Conservation (phyloP, 2,797 vertebrate genomes). For the Carapus acus region DNA sequence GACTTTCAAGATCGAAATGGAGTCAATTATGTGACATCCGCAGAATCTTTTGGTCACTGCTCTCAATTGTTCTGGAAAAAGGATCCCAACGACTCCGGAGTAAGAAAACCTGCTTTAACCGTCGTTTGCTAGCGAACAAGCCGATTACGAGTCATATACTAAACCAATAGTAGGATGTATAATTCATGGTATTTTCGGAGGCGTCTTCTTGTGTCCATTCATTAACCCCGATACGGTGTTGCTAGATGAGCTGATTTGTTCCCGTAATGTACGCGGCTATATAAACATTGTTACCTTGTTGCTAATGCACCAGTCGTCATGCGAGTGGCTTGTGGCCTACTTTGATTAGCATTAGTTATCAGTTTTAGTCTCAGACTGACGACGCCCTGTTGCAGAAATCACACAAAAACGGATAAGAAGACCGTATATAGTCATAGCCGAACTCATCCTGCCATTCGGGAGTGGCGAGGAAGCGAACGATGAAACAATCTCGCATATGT, state of each 20-base stretch:
- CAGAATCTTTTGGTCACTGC: slow-evolving; percentile 71
- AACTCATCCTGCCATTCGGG: too few species aligned
- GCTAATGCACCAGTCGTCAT: slow-evolving; percentile 45
- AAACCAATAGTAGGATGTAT: background rate
- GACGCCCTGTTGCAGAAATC: too few species aligned
- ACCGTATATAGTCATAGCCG: too few species aligned
- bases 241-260: background rate
- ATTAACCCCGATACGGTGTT: background rate
- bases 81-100: slow-evolving; percentile 71
- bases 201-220: background rate
- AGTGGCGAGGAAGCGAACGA: accelerated
- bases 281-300: slow-evolving; percentile 30
- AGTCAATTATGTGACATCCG: slow-evolving; percentile 69
- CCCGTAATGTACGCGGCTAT: slow-evolving; percentile 2
- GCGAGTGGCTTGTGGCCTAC: slow-evolving; percentile 59
- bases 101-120: slow-evolving; percentile 61
- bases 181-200: accelerated
- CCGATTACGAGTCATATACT: background rate
- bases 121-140: slow-evolving; percentile 35
- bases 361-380: slow-evolving; percentile 17
- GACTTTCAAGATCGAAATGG: slow-evolving; percentile 70
- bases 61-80: slow-evolving; percentile 74
- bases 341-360: slow-evolving; percentile 35
- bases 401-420: background rate
- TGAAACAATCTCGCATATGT: background rate